Base-by-base conservation (phyloP, 2,113 vertebrate species). In the Centropus unirufus region DNA sequence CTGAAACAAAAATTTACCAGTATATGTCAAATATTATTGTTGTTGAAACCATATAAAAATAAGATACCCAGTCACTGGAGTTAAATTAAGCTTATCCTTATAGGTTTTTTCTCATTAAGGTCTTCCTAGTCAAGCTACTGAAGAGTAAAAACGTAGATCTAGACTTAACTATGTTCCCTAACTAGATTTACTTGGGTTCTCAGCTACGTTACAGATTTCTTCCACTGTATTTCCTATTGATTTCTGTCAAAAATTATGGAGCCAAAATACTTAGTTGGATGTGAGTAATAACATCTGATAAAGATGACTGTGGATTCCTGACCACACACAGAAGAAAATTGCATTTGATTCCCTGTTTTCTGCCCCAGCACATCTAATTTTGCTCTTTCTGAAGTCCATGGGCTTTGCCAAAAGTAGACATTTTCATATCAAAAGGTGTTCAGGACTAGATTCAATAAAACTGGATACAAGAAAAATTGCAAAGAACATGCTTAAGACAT, bases 51-150 rank as follows among this genome's bases (percentile, higher is more conserved):
- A 39, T 27, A 55, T 30, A 27, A 64, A 90, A 46, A 61, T 55
- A 63, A 47, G 7, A 17, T 34, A 30, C 14, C 6, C 16, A 59
- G 1, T 14, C n/a, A 68, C 0, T 16, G 20, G 15, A 47, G 5
- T 30, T 20, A 88, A 85, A 73, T 7, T 29, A 69, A 86, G 42
- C 17, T 32, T 32, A 83, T 64, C 5, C 9, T 47, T 70, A 36
- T 36, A 36, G 36, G 7, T 77, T 84, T 79, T 80, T 66, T 47
- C 20, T 66, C 29, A 58, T 32, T 21, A 78, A 12, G 40, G 57
- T 30, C 42, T 64, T 87, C 44, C 39, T 9, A 14, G 18, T 78
- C 19, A 61, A 61, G 27, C 14, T 49, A 39, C 11, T 47, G 55
- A 73, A 24, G 8, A 73, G 17, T 39, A 83, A 55, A 54, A 14